Base-by-base conservation (phyloP, 1,140 invertebrate species). In the Colletes latitarsis region DNA sequence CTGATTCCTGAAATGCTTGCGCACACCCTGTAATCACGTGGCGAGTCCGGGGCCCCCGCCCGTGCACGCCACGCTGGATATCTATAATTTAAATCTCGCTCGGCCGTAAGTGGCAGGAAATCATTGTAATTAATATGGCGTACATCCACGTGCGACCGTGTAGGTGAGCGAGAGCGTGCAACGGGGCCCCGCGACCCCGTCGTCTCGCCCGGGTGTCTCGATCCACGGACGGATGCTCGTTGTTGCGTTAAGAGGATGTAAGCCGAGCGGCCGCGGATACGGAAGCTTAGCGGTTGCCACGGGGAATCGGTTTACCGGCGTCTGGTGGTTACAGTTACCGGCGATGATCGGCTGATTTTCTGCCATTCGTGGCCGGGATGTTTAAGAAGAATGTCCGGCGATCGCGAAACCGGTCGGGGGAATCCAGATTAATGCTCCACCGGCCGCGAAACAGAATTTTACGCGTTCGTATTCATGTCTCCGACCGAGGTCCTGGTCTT, bases 31-130 rank as follows among this genome's bases (percentile, higher is more conserved):
- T 88, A 88, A 88, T 88, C 86, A 84, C 55, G 41, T 81, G 79
- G 69, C 58, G 74, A 63, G 80, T 64, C 72, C 52, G 55, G 53
- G n/a, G 57, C 57, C 71, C 81, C 80, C 64, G 57, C 58, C 77
- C 75, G 60, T 49, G 63, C 73, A 72, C 10, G 52, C 78, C 79
- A 58, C 49, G 60, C 74, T 86, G 77, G 82, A 89, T 89, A 89
- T 89, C 88, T 89, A 89, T 89, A 89, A 89, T 89, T 89, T 89
- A 88, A 89, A 89, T 89, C 88, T 89, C 81, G 82, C 78, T 80
- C 79, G 86, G 58, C 80, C 80, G 83, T 88, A 89, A 89, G 86
- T 89, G 88, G 88, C 83, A 85, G 82, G 81, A 88, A 88, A 89
- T 89, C 77, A 89, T 89, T 89, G 88, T 89, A 89, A 89, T 88